Evolutionary conservation across 2,797 vertebrate genomes (phyloP).

Genomic region (Rhincodon typus): DNA sequence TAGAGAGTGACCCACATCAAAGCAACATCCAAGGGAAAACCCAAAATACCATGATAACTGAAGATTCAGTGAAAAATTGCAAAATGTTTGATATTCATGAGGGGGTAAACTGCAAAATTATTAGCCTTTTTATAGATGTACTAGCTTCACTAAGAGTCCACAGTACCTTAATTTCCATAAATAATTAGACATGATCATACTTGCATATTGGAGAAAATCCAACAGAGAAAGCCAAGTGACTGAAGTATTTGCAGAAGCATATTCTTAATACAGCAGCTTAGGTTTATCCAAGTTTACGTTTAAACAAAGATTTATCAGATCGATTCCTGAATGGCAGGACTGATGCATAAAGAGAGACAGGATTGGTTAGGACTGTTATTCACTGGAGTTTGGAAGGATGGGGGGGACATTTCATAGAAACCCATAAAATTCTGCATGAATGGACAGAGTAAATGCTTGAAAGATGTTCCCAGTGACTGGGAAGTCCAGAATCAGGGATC

Average conservation of each 20-base stretch:
- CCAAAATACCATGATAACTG: neutral
- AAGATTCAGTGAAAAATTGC: neutral
- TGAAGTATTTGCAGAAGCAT: neutral
- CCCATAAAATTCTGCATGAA: too few relatives aligned
- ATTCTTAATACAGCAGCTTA: neutral
- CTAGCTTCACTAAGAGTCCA: neutral
- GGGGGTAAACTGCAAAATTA: neutral
- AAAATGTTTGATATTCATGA: neutral
- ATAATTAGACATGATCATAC: neutral
- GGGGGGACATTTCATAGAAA: too few relatives aligned
- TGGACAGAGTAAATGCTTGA: too few relatives aligned
- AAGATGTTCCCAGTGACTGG: too few relatives aligned
- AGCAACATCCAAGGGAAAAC: neutral
- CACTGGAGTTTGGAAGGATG: too few relatives aligned
- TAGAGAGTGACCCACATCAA: neutral
- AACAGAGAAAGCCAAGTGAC: neutral
- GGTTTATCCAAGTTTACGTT: too few relatives aligned
- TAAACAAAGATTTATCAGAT: too few relatives aligned
- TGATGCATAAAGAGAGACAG: too few relatives aligned
- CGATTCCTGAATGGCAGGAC: too few relatives aligned
- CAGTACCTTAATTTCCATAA: neutral
- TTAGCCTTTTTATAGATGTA: neutral
- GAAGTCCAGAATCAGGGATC: too few relatives aligned
- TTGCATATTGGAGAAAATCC: neutral
- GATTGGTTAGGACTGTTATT: too few relatives aligned